Percentiles rank a stretch among this genome's conserved stretches.
Conservation (phyloP, 2,113 vertebrate genomes). For the Ifrita kowaldi region DNA sequence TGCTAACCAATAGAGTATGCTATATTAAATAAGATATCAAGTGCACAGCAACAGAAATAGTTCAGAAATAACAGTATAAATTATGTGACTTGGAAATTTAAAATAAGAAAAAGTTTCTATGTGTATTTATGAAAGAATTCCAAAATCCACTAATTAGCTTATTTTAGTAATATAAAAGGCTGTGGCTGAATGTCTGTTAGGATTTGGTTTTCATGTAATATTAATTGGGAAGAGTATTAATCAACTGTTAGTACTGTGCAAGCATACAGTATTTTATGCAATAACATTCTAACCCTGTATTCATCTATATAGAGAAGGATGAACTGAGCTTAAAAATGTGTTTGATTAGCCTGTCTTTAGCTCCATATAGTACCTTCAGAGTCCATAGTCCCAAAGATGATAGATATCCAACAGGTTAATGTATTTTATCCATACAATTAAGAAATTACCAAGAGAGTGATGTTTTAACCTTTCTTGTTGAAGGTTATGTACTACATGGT, state of each 20-base stretch:
- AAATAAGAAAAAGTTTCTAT: background rate
- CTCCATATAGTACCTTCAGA: background rate
- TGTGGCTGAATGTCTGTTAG: background rate
- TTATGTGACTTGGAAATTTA: background rate
- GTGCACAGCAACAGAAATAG: background rate
- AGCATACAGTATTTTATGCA: background rate
- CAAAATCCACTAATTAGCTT: background rate
- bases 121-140: background rate
- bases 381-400: background rate
- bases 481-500: background rate
- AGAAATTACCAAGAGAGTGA: background rate
- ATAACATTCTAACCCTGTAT: background rate
- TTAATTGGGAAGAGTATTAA: background rate
- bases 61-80: background rate
- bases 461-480: background rate
- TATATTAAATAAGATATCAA: background rate
- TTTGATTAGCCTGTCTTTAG: background rate
- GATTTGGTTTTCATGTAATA: background rate
- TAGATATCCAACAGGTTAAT: background rate
- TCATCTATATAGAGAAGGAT: background rate
- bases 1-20: background rate
- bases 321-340: background rate
- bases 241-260: background rate
- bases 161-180: background rate
- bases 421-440: background rate